Evolutionary conservation across 1,140 invertebrate genomes (phyloP), one percentile per base, ranked within the genome.

Genomic region (Lepidotrigona ventralis): DNA sequence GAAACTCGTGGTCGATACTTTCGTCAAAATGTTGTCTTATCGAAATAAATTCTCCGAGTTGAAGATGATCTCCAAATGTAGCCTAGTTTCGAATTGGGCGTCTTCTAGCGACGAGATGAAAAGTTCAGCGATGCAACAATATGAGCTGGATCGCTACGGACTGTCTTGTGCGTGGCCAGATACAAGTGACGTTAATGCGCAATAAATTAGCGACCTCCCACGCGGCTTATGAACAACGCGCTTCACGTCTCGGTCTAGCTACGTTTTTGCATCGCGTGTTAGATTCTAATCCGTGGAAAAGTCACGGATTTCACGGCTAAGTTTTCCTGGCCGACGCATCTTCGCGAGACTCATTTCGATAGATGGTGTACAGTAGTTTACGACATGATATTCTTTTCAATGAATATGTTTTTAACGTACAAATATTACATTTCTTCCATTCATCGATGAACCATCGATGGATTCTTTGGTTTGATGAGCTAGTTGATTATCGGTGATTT

Each of bases 121-220:
- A 80, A 79, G 60, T 82, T 85, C 51, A 75, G 23, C 29, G 51
- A 33, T 56, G 64, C 77, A 58, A 81, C 60, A 54, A 87, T 79
- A 70, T 78, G 56, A 73, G 66, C 46, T 60, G 69, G n/a, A 77
- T 51, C 58, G 73, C 73, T 69, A 73, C 72, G 79, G 21, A 63
- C 69, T 29, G 69, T 80, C 82, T 76, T 77, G 81, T 80, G 88
- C 91, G 85, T 90, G 90, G 90, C 87, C 89, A 90, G 90, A 90
- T 85, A 90, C 91, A 91, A 93, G 92, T 93, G 92, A 93, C 92
- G 91, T 93, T 93, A 93, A 93, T 92, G 90, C 87, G 91, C 92
- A 91, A 93, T 93, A 93, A 93, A 93, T 93, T 93, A 93, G 90
- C 89, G 85, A 86, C 89, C 92, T 90, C 93, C 92, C 88, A 92